A percentile compares a stretch with the other conserved stretches of the same genome.
phyloP scores from a whole-genome alignment of 2,888 invertebrate genomes.

The Euclidia mi region DNA sequence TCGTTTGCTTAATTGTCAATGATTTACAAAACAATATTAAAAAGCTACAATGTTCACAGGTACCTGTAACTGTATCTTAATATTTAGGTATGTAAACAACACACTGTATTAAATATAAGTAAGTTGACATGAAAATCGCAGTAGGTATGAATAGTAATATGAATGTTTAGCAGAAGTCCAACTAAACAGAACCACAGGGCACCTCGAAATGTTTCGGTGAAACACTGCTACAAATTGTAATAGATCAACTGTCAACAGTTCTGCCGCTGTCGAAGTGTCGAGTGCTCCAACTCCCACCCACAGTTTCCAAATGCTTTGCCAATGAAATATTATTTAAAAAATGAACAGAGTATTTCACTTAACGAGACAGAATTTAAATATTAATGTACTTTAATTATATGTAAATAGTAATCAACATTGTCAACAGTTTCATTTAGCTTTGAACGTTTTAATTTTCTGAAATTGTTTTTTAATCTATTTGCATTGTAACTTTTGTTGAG shows the following conservation, averaged over 20 bases:
- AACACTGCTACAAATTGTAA: constrained; percentile 26
- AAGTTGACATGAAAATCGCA: too few relatives aligned
- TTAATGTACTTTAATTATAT: constrained; percentile 39
- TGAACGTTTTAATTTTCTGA: constrained; percentile 14
- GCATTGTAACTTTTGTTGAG: neutral
- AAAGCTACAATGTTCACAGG: too few relatives aligned
- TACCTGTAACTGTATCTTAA: too few relatives aligned
- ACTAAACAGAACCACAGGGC: neutral
- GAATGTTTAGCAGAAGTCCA: too few relatives aligned
- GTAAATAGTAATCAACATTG: constrained; percentile 44
- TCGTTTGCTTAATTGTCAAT: too few relatives aligned
- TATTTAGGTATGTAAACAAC: too few relatives aligned
- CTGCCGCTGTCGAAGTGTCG: constrained; percentile 12
- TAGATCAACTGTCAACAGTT: constrained; percentile 43
- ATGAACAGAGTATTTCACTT: constrained; percentile 6
- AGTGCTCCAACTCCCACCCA: neutral
- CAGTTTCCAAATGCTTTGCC: neutral
- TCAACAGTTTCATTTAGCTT: constrained; percentile 34
- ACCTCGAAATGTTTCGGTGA: constrained; percentile 7
- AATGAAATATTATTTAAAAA: constrained; percentile 9
- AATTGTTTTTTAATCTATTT: neutral
- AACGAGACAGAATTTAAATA: constrained; percentile 21
- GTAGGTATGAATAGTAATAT: too few relatives aligned
- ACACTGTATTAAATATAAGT: too few relatives aligned
- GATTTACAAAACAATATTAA: too few relatives aligned